Conservation (phyloP, 2,113 vertebrate genomes). For the Stegostoma tigrinum region DNA sequence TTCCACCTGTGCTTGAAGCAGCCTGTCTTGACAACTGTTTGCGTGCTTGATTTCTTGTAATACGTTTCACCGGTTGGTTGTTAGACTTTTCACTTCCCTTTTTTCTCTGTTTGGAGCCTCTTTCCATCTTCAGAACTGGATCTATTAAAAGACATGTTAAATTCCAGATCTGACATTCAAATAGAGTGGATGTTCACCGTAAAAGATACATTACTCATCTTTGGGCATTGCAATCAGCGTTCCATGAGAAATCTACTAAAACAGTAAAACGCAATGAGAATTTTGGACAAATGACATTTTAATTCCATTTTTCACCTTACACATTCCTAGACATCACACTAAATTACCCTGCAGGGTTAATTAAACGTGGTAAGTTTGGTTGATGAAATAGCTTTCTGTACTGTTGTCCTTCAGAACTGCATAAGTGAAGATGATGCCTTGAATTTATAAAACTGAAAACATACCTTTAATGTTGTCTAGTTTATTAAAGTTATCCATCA, state of each 20-base stretch:
- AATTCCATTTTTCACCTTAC: background rate
- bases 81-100: background rate
- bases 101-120: background rate
- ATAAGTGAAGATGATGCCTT: background rate
- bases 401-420: background rate
- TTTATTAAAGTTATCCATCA: background rate
- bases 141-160: background rate
- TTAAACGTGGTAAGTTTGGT: background rate
- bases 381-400: background rate
- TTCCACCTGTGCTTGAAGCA: background rate
- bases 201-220: background rate
- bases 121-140: background rate
- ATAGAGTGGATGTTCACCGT: background rate
- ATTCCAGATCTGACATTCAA: background rate
- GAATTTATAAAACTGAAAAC: background rate
- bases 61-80: background rate
- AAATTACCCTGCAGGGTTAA: no score
- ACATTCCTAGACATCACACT: background rate
- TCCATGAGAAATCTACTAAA: background rate
- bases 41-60: background rate
- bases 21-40: background rate
- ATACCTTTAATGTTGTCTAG: background rate
- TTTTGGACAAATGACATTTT: background rate
- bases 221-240: background rate
- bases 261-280: background rate